Conservation (phyloP, 2,113 vertebrate species). For the Lampris megalopsis region DNA sequence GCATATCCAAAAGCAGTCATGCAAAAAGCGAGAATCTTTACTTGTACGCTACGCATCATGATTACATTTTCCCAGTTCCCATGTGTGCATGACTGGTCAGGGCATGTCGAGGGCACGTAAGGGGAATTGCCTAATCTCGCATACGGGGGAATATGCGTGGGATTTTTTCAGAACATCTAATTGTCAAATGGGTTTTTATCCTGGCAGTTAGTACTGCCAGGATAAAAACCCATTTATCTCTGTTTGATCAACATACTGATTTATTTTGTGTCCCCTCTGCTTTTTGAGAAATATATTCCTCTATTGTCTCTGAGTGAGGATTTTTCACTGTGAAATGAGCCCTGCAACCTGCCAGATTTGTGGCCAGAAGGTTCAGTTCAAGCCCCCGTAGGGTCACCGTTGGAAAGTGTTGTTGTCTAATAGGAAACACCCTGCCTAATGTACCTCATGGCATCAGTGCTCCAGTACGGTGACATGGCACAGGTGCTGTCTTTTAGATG, state of each 20-base stretch:
- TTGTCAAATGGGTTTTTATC: background rate
- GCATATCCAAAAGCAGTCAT: conserved; percentile 46
- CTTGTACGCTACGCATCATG: conserved; percentile 22
- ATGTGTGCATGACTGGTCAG: conserved; percentile 32
- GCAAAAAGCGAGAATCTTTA: conserved; percentile 44
- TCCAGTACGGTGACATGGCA: too few relatives aligned
- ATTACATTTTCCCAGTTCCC: conserved; percentile 20
- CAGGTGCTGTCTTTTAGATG: too few relatives aligned
- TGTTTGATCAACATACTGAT: background rate
- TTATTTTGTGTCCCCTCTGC: background rate
- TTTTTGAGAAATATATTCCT: background rate
- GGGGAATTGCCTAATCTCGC: background rate
- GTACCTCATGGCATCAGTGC: too few relatives aligned
- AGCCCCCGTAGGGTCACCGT: too few relatives aligned
- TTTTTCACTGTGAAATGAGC: too few relatives aligned
- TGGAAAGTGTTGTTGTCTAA: too few relatives aligned
- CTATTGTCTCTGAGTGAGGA: background rate
- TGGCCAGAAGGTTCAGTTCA: background rate
- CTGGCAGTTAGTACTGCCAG: background rate
- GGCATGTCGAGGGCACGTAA: conserved; percentile 1
- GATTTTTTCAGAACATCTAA: background rate
- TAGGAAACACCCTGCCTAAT: too few relatives aligned
- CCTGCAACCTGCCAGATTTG: too few relatives aligned
- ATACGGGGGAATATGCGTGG: background rate
- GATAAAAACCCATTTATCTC: background rate